Percentiles rank a stretch among this genome's conserved stretches.
Evolutionary conservation across 2,797 vertebrate species (phyloP).

Genomic region (Alca torda): DNA sequence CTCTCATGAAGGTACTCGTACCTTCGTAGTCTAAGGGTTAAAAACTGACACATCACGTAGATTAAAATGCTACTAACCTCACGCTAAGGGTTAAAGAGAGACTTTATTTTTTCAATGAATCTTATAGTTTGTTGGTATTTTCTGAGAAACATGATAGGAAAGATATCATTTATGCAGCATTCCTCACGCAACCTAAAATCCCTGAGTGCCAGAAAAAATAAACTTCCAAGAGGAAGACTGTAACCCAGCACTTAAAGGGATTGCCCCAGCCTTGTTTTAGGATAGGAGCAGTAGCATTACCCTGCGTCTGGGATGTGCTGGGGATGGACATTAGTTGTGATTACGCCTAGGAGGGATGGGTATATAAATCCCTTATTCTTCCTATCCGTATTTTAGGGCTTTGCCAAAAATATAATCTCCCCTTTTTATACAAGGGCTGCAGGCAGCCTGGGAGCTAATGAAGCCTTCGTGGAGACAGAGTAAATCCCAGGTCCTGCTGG

Average conservation of each 20-base stretch:
- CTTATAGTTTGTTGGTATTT: background rate
- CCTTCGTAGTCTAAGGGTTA: background rate
- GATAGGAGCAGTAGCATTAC: background rate
- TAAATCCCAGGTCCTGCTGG: background rate
- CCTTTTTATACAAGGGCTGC: background rate
- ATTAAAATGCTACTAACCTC: background rate
- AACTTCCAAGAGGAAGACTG: background rate
- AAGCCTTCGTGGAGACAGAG: background rate
- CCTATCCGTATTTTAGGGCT: background rate
- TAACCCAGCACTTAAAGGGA: background rate
- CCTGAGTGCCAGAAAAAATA: background rate
- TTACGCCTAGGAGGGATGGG: accelerated
- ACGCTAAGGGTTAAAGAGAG: background rate
- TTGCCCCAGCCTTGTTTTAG: background rate
- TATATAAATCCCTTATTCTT: background rate
- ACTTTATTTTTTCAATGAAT: background rate
- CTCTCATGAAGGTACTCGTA: background rate
- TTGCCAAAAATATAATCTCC: background rate
- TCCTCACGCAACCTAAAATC: background rate
- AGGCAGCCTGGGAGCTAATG: background rate
- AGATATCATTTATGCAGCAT: background rate
- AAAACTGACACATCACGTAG: background rate
- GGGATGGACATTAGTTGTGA: background rate
- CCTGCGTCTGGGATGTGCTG: background rate
- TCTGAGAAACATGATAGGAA: background rate